Evolutionary conservation across 2,113 vertebrate species (phyloP).

Genomic region (Strix aluco): DNA sequence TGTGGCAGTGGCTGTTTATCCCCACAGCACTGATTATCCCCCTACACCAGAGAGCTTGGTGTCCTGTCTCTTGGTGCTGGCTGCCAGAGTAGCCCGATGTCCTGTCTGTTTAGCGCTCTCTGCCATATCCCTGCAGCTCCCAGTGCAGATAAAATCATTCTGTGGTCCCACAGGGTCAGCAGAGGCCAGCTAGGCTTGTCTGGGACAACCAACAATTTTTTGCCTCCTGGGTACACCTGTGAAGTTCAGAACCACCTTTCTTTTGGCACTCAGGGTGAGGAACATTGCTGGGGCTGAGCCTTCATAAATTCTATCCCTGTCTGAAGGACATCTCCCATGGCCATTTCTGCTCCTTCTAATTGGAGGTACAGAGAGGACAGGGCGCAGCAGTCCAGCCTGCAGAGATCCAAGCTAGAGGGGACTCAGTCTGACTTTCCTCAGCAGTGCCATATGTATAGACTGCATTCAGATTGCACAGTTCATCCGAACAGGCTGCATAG

Average conservation of each 20-base stretch:
- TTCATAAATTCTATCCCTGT: neutral
- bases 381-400: neutral
- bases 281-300: neutral
- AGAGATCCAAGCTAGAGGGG: neutral
- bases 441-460: neutral
- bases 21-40: too few species aligned
- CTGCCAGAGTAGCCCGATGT: neutral
- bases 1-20: neutral
- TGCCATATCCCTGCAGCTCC: neutral
- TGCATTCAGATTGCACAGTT: neutral
- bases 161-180: neutral
- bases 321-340: neutral
- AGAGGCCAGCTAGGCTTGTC: fast-evolving
- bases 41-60: neutral
- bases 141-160: neutral
- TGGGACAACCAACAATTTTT: neutral
- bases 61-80: neutral
- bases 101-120: fast-evolving
- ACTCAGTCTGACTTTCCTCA: neutral
- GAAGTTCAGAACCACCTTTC: neutral
- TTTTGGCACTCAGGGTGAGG: neutral
- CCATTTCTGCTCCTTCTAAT: neutral
- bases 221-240: fast-evolving
- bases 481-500: neutral
- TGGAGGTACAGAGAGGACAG: neutral